These are phyloP conservation scores for Trichogramma dendrolimi DNA, from an alignment of 2,888 invertebrate genomes.

Conservation along the genomic window DNA sequence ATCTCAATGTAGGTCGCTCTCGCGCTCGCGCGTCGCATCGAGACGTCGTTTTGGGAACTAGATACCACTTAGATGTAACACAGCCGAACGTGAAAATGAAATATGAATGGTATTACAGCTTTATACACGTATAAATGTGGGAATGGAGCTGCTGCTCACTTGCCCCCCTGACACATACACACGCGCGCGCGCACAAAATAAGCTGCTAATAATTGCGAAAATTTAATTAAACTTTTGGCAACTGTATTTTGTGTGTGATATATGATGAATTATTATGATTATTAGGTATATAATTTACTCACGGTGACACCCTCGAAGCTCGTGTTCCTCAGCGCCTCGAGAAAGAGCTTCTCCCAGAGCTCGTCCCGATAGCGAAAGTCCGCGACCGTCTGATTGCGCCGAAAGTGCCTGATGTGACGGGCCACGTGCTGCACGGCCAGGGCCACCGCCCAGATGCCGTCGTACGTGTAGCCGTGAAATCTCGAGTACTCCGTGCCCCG, in stretches of 20 bases:
- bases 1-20: too few species aligned
- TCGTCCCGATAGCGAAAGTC: constrained; percentile 83
- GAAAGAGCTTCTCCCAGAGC: constrained; percentile 80
- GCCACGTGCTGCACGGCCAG: constrained; percentile 89
- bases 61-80: too few species aligned
- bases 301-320: constrained; percentile 91
- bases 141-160: too few species aligned
- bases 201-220: background rate
- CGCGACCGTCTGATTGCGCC: constrained; percentile 73
- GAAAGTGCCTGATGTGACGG: constrained; percentile 64
- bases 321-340: constrained; percentile 84
- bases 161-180: background rate
- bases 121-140: too few species aligned
- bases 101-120: too few species aligned
- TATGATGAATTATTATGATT: background rate
- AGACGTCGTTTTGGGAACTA: too few species aligned
- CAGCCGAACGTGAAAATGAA: too few species aligned
- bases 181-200: background rate
- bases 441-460: constrained; percentile 97
- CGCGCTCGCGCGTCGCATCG: too few species aligned
- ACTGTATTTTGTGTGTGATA: too few species aligned
- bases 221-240: background rate
- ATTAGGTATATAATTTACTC: constrained; percentile 39
- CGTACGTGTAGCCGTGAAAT: constrained; percentile 97
- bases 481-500: constrained; percentile 82